A percentile compares a stretch with the other conserved stretches of the same genome.
Conservation (phyloP, 2,888 invertebrate genomes). For the Frankliniella fusca region DNA sequence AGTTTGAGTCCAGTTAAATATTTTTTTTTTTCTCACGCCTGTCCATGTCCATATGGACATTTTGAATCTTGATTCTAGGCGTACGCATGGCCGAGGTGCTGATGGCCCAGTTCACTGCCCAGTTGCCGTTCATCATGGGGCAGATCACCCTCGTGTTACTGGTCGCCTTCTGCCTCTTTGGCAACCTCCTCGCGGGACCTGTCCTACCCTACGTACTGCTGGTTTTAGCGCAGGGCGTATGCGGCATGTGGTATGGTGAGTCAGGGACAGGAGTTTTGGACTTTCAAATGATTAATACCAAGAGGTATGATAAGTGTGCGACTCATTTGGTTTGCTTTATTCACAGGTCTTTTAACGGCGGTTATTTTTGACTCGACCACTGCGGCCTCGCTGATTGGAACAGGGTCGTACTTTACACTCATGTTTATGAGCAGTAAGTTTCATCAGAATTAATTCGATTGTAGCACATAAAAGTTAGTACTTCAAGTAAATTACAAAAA, state of each 20-base stretch:
- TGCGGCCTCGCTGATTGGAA: neutral
- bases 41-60: too few species aligned
- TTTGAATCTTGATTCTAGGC: neutral
- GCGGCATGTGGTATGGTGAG: slow-evolving; percentile 15
- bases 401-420: neutral
- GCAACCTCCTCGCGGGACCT: neutral
- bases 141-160: neutral
- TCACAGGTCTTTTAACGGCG: neutral
- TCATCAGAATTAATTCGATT: neutral
- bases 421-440: slow-evolving; percentile 11
- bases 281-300: too few species aligned
- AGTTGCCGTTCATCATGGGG: neutral
- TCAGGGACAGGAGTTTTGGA: neutral
- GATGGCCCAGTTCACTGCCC: neutral
- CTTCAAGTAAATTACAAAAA: too few species aligned
- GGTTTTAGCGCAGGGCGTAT: neutral
- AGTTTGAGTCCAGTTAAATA: too few species aligned
- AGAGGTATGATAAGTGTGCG: too few species aligned
- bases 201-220: neutral
- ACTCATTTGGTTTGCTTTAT: too few species aligned
- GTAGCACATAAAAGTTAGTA: too few species aligned
- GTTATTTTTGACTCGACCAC: slow-evolving; percentile 1
- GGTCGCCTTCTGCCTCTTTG: neutral
- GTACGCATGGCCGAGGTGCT: slow-evolving; percentile 10
- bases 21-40: too few species aligned